Conservation (phyloP, 2,888 invertebrate genomes). For the Neoscelio sp. region DNA sequence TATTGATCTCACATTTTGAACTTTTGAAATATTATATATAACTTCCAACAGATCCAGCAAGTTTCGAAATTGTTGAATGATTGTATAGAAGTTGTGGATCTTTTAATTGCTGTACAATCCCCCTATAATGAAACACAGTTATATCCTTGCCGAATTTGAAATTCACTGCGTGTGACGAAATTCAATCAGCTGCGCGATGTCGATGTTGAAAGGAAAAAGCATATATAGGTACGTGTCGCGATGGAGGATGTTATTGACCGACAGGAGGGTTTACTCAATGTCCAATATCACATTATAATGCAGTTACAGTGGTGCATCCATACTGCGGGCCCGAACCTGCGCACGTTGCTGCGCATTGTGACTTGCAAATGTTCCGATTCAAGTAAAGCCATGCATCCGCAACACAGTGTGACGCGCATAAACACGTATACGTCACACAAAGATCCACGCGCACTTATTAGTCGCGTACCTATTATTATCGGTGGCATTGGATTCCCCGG, state of each 20-base stretch:
- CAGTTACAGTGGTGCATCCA: conserved; percentile 54
- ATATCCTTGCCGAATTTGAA: conserved; percentile 52
- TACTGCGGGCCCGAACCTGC: conserved; percentile 35
- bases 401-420: conserved; percentile 7
- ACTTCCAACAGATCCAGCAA: too few species aligned
- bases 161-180: conserved; percentile 39
- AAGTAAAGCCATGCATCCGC: conserved; percentile 44
- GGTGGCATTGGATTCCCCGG: conserved; percentile 26
- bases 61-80: background rate
- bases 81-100: background rate
- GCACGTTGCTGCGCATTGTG: conserved; percentile 54
- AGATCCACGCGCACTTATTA: conserved; percentile 54
- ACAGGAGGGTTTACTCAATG: conserved; percentile 62
- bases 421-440: conserved; percentile 16
- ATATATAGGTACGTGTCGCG: conserved; percentile 50
- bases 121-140: conserved; percentile 58
- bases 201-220: conserved; percentile 66
- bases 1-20: too few species aligned
- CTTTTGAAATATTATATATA: too few species aligned
- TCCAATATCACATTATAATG: conserved; percentile 66
- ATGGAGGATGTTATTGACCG: conserved; percentile 62
- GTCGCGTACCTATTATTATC: conserved; percentile 50
- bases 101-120: background rate
- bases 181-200: conserved; percentile 65
- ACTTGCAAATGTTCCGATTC: conserved; percentile 46